Evolutionary conservation across 2,797 vertebrate species (phyloP), one percentile per base, ranked within the genome.

Genomic region (Peromyscus aztecus): DNA sequence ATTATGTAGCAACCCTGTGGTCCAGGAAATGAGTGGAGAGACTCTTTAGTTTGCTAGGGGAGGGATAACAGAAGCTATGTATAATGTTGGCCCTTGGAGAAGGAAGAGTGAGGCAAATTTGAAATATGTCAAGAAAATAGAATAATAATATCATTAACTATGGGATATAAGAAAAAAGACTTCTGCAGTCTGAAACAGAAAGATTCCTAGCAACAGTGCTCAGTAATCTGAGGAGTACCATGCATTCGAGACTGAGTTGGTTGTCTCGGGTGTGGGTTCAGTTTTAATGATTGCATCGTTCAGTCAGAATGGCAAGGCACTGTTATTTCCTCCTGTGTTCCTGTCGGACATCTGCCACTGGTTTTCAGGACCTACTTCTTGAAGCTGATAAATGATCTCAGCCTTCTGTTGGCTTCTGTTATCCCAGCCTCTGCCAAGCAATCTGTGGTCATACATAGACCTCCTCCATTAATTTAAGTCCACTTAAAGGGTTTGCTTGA

Each of bases 381-480:
- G 29, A 93, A 89, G 14, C 27, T 91, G 80, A 93, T 73, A 94
- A 90, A 83, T 80, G 77, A 92, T 76, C 61, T 61, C 8, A 89
- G 40, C 40, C 61, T 91, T 96, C 59, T 63, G 77, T 93, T 88
- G 67, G 75, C n/a, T 21, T 84, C 24, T 49, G 37, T 52, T 92
- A 27, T 86, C 46, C 55, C 17, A 90, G 78, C 14, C 43, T 94
- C 94, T 97, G 88, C 75, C 92, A 97, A 94, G 49, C 89, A 92
- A 78, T 86, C 92, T 84, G 82, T 96, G 92, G 69, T 94, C 57
- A 13, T n/a, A 10, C 95, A 31, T 80, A 90, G 73, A 55, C 67
- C 7, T 83, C 81, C 91, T 96, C 80, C 89, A 83, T 96, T 92
- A 94, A 92, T 96, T 96, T 81, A 90, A 75, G 55, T 93, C 61